These are phyloP conservation scores for Tenthredo livida DNA, from an alignment of 2,888 invertebrate species.

Conservation along the genomic window DNA sequence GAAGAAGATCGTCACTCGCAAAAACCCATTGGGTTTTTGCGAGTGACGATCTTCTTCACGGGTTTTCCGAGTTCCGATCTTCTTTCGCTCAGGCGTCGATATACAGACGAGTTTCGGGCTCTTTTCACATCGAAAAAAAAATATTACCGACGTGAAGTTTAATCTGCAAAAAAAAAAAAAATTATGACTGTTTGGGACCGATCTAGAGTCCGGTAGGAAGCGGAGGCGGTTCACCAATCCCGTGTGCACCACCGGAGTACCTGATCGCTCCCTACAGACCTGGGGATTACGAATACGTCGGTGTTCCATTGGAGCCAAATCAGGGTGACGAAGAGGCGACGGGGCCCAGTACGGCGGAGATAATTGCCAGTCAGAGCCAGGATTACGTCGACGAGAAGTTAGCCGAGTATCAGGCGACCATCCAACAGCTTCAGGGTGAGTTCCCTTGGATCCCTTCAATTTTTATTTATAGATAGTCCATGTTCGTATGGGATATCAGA, in stretches of 20 bases:
- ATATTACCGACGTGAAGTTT: not conserved
- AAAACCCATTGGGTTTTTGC: no score
- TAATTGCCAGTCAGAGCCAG: conserved; percentile 95
- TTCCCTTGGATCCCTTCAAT: conserved; percentile 48
- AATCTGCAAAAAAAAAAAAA: not conserved
- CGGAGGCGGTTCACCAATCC: conserved; percentile 68
- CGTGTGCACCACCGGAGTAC: conserved; percentile 74
- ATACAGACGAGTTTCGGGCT: not conserved
- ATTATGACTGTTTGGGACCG: conserved; percentile 55
- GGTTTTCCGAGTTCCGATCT: no score
- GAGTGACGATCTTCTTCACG: no score
- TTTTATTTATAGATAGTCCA: conserved; percentile 32
- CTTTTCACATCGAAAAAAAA: not conserved
- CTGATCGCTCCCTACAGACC: conserved; percentile 78
- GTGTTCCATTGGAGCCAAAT: conserved; percentile 88
- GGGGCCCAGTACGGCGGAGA: conserved; percentile 93
- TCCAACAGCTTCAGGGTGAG: conserved; percentile 88
- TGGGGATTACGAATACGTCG: conserved; percentile 86
- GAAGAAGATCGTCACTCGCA: no score
- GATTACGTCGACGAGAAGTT: conserved; percentile 96
- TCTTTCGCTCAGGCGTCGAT: no score
- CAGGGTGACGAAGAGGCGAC: conserved; percentile 85
- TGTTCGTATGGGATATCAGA: conserved; percentile 11
- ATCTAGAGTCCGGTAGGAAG: conserved; percentile 71
- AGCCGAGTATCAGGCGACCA: conserved; percentile 95